phyloP scores from a whole-genome alignment of 37 sponge, comb jelly and placozoan species.

The Chondrilla cf. caribensis region DNA sequence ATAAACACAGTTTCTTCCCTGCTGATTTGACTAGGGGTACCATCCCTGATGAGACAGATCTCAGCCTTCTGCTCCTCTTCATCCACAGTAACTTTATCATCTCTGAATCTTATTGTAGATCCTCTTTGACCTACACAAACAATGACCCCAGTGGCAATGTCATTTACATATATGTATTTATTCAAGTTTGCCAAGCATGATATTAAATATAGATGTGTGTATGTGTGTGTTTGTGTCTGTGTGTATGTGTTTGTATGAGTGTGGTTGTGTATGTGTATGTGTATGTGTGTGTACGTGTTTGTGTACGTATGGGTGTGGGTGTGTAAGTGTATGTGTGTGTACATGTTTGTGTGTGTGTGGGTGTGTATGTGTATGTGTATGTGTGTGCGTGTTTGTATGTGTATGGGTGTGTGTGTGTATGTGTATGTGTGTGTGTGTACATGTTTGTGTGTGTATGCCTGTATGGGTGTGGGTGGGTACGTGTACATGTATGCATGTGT shows the following conservation, averaged over 20 bases:
- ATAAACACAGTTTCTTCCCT: background rate
- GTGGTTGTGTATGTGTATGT: too few relatives aligned
- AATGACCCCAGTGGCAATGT: too few relatives aligned
- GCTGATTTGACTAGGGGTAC: background rate
- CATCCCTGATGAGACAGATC: background rate
- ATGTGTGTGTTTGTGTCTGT: too few relatives aligned
- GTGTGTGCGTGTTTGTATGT: conserved; percentile 11
- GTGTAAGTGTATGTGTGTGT: background rate
- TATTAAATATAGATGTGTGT: too few relatives aligned
- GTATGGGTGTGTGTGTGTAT: background rate
- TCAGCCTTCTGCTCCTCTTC: background rate
- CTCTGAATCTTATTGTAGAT: background rate
- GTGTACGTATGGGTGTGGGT: background rate
- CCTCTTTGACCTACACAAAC: background rate
- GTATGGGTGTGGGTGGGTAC: too few relatives aligned
- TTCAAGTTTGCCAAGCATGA: background rate
- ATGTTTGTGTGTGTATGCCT: conserved; percentile 12
- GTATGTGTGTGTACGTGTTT: conserved; percentile 11
- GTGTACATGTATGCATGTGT: background rate
- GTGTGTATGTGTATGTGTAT: conserved; percentile 12
- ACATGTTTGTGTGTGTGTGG: conserved; percentile 11
- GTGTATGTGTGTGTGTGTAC: conserved; percentile 22
- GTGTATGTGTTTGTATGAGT: too few relatives aligned
- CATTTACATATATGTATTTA: too few relatives aligned
- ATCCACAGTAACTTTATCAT: background rate